Evolutionary conservation across 2,113 vertebrate species (phyloP).

Genomic region (Halichoeres trimaculatus): DNA sequence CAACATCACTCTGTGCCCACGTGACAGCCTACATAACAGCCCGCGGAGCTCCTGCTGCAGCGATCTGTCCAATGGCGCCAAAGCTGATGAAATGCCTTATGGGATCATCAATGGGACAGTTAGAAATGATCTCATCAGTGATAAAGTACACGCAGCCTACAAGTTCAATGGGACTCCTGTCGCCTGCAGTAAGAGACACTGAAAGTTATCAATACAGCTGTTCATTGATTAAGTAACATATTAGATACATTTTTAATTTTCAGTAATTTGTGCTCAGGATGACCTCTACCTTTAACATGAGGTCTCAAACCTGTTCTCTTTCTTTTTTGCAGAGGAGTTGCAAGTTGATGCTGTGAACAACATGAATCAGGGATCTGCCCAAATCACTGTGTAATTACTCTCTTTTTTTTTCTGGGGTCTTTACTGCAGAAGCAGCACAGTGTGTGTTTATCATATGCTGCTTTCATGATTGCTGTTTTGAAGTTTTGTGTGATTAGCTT

Average conservation of each 20-base stretch:
- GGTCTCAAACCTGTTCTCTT: not conserved
- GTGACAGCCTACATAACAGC: slow-evolving; percentile 21
- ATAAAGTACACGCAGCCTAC: not conserved
- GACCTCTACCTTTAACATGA: not conserved
- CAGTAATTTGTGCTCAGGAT: not conserved
- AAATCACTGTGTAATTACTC: slow-evolving; percentile 64
- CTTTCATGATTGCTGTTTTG: slow-evolving; percentile 22
- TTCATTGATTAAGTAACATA: not conserved
- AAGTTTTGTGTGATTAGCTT: not conserved
- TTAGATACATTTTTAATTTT: not conserved
- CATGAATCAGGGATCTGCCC: not conserved
- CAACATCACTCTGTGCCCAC: slow-evolving; percentile 59
- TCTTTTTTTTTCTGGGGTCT: not conserved
- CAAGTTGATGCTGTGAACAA: slow-evolving; percentile 40
- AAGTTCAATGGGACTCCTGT: accelerated
- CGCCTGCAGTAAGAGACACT: slow-evolving; percentile 74
- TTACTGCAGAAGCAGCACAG: not conserved
- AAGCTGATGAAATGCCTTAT: accelerated
- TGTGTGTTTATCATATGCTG: not conserved
- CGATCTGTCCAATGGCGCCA: not conserved
- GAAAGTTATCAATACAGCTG: not conserved
- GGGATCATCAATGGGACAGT: slow-evolving; percentile 47
- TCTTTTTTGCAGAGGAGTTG: slow-evolving; percentile 59
- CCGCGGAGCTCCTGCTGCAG: slow-evolving; percentile 68
- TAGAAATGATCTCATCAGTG: accelerated